Conservation (phyloP, 2,797 vertebrate genomes). For the Sebastes jordani region DNA sequence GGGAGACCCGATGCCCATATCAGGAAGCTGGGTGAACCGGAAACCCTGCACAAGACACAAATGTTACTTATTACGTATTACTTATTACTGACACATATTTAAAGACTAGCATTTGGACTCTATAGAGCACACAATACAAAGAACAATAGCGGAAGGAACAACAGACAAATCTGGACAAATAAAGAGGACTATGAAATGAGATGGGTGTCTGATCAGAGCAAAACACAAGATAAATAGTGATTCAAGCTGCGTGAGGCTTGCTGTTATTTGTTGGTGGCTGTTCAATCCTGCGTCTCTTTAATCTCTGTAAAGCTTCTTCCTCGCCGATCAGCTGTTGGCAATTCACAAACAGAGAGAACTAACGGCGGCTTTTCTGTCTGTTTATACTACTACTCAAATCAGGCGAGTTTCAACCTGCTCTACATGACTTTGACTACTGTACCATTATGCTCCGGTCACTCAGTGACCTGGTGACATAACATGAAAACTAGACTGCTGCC, state of each 20-base stretch:
- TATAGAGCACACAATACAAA: background rate
- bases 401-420: background rate
- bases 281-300: conserved; percentile 17
- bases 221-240: background rate
- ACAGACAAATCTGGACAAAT: background rate
- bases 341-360: background rate
- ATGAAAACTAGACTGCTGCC: background rate
- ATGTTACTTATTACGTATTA: background rate
- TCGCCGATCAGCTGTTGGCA: conserved; percentile 11
- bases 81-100: background rate
- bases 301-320: conserved; percentile 27
- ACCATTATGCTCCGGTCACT: background rate
- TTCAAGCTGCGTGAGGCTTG: background rate
- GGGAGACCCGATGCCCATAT: conserved; percentile 95
- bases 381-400: background rate
- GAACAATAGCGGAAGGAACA: background rate
- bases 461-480: background rate
- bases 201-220: background rate
- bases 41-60: conserved; percentile 86
- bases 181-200: background rate
- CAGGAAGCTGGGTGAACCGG: conserved; percentile 97
- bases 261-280: background rate
- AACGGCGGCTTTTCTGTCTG: background rate
- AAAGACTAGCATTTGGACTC: background rate
- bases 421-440: background rate